These are phyloP conservation scores for Morphnarchus princeps DNA, from an alignment of 2,113 vertebrate species.

Conservation along the genomic window DNA sequence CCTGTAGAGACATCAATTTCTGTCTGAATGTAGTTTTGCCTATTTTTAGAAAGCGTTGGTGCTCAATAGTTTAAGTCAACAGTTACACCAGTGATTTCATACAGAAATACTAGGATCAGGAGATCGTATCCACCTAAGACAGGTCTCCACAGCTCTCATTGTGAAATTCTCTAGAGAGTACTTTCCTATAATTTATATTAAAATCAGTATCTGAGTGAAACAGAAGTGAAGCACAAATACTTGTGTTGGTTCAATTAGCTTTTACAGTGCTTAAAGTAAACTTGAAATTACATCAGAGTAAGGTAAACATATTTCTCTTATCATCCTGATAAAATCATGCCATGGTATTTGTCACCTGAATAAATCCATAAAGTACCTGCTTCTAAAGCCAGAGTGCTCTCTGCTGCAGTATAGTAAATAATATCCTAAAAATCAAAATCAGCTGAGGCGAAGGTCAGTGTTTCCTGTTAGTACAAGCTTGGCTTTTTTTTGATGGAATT, in stretches of 20 bases:
- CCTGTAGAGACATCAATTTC: not conserved
- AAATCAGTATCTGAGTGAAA: not conserved
- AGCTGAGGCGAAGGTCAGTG: not conserved
- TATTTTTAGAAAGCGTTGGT: not conserved
- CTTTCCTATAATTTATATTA: not conserved
- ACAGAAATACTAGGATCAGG: not conserved
- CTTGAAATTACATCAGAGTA: not conserved
- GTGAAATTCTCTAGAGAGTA: not conserved
- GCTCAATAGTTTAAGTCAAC: not conserved
- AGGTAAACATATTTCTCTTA: not conserved
- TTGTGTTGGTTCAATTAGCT: not conserved
- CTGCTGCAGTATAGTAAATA: not conserved
- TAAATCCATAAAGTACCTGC: not conserved
- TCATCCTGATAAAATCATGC: not conserved
- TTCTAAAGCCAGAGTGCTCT: not conserved
- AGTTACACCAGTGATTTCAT: not conserved
- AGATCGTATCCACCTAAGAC: not conserved
- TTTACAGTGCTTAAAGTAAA: not conserved
- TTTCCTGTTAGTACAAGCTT: not conserved
- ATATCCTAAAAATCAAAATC: not conserved
- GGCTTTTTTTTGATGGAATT: not conserved
- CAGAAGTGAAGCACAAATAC: not conserved
- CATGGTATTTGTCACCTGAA: not conserved
- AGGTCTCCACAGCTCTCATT: not conserved
- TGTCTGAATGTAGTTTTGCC: not conserved